Evolutionary conservation across 2,888 invertebrate species (phyloP).

Genomic region (Xestia rhomboidea): DNA sequence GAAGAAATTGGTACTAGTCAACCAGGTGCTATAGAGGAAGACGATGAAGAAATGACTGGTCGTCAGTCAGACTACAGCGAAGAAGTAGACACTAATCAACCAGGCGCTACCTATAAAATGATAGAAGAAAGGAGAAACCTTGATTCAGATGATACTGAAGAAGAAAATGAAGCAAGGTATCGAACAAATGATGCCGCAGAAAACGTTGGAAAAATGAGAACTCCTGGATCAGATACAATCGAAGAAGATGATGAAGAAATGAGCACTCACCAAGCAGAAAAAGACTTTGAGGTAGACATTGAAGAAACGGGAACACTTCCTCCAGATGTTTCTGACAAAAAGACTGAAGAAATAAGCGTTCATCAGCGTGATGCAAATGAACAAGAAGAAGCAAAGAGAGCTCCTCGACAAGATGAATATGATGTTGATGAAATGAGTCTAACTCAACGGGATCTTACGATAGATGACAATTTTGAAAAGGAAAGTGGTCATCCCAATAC

Average conservation of each 20-base stretch:
- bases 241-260: neutral
- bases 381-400: neutral
- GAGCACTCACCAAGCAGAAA: neutral
- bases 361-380: neutral
- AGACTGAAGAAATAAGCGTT: neutral
- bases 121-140: neutral
- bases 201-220: neutral
- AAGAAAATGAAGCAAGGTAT: neutral
- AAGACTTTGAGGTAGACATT: neutral
- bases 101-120: neutral
- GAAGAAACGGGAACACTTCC: constrained; percentile 23
- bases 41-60: neutral
- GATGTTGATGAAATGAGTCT: neutral
- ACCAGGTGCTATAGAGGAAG: too few species aligned
- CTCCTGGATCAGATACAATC: neutral
- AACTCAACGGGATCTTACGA: neutral
- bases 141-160: neutral
- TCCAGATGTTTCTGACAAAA: neutral
- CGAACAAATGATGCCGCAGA: neutral
- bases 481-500: neutral
- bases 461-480: neutral
- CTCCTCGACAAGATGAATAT: neutral
- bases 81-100: neutral
- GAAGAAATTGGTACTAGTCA: neutral
- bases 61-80: too few species aligned